Evolutionary conservation across 1,140 invertebrate species (phyloP), one percentile per base, ranked within the genome.

Genomic region (Trachelipus rathkii): DNA sequence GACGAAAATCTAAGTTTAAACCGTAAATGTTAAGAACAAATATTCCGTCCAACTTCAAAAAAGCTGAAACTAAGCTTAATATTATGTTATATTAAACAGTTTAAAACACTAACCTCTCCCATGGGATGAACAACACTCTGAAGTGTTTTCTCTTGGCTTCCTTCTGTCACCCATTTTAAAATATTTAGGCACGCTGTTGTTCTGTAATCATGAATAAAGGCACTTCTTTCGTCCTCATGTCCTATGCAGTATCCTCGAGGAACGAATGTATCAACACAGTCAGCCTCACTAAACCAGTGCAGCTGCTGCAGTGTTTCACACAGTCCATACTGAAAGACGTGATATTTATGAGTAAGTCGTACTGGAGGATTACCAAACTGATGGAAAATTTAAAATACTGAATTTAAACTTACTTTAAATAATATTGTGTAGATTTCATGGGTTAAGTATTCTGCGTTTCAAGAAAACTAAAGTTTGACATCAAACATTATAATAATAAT

Each of bases 161-260:
- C 68, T 23, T 81, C 77, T 10, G 77, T 67, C 44, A 95, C 84
- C 88, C 90, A 92, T 84, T 93, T 92, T 10, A 96, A 85, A 15
- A 95, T 85, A 81, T 91, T 91, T 74, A 95, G 88, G 82, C 95
- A 96, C 8, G 93, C 92, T 3, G 93, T 95, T 53, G 94, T 86
- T 82, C 94, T 90, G 83, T 93, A 97, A 84, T 97, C 94, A 78
- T 96, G 93, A 68, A 95, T 88, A 83, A 97, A 97, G 76, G 94
- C 91, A 78, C 90, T 89, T 83, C 95, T 89, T 82, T 96, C 95
- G 81, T 96, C 95, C 10, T 91, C 90, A 24, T 81, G 79, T 0
- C 79, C 79, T 67, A 81, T 81, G 84, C 91, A 91, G 84, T 94
- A 96, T 82, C 93, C 95, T 46, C 95, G 88, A 0, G 94, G 95